Base-by-base conservation (phyloP, 53 echinoderm and acorn worm genomes). In the Arbacia lixula region DNA sequence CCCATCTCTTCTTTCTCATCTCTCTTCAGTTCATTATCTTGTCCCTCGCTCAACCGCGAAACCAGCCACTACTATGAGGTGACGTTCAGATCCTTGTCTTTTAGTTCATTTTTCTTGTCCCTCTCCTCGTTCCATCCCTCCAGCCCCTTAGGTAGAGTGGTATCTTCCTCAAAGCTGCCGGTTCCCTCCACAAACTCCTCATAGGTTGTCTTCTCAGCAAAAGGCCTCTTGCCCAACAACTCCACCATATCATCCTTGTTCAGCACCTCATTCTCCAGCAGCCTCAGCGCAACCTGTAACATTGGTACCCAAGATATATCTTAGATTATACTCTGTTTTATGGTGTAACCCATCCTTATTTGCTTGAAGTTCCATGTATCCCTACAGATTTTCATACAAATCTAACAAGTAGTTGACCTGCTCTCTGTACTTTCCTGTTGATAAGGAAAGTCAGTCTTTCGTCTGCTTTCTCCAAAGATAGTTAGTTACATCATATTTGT, bases 191-290 rank as follows among this genome's bases (percentile, higher is more conserved):
- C 99, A 83, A 99, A 99, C 53, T 99, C 94, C 83, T 94, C 99
- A 16, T 99, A 99, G 3, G 99, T 99, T 2, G 99, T 95, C 72
- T 92, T 99, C 86, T 99, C 99, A 10, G 84, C 89, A 76, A 99
- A 99, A 11, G 99, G 99, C 49, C 99, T 49, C 19, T 86, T 81
- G 0, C 99, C 99, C 22, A 99, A 87, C 16, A 99, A 89, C 36
- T 99, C 94, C 34, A 94, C 94, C 99, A 99, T 99, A 87, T 99
- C 99, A n/a, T 94, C 94, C 86, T 99, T 99, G 83, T 92, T 99
- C 53, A 99, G 76, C 34, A 95, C 88, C 76, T 99, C 99, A 50
- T 72, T 86, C 1, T 94, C 94, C 17, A 99, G 86, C 39, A 99
- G 86, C 35, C 91, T 79, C 72, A 63, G 50, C 76, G 99, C 99